Evolutionary conservation across 2,888 invertebrate genomes (phyloP), one percentile per base, ranked within the genome.

Genomic region (Nasonia oneida): DNA sequence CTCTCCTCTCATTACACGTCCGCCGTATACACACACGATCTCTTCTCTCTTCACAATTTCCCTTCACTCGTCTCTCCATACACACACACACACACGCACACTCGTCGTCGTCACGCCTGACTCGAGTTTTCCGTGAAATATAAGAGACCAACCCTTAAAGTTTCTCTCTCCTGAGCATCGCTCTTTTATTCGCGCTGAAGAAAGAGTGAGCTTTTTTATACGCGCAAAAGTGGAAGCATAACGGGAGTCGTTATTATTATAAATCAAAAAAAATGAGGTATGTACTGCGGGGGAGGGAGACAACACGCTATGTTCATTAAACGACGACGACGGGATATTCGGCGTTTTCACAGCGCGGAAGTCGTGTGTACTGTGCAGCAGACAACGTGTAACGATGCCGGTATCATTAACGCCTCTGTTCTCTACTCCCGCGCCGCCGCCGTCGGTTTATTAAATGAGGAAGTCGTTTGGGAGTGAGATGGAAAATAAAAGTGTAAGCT

Each of bases 381-480:
- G n/a, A 42, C 12, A 33, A 37, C 18, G 18, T 67, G 53, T 71
- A 80, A 84, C 42, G 79, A 84, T 39, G 57, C 61, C 47, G 53
- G 70, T 61, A 50, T 77, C 77, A 76, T 81, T 85, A 84, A 42
- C 80, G 71, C 81, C 67, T 42, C 61, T 73, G 47, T 76, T n/a
- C 15, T 70, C 79, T 29, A 29, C 29, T 80, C 15, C 53, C 47
- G 23, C 23, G 3, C n/a, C 39, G 15, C 18, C 42, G 29, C 10
- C 50, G 50, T n/a, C 47, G 74, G 33, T 82, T 71, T 75, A 76
- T 77, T 83, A 76, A 83, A 83, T 77, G 70, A 77, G 76, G 77
- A 79, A 74, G 84, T 84, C 74, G 57, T 74, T 79, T 12, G 42
- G 3, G 53, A 3, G 53, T 8, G 47, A 29, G 23, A 73, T 71